These are phyloP conservation scores for Eremobia ochroleuca DNA, from an alignment of 2,888 invertebrate genomes.

Conservation along the genomic window DNA sequence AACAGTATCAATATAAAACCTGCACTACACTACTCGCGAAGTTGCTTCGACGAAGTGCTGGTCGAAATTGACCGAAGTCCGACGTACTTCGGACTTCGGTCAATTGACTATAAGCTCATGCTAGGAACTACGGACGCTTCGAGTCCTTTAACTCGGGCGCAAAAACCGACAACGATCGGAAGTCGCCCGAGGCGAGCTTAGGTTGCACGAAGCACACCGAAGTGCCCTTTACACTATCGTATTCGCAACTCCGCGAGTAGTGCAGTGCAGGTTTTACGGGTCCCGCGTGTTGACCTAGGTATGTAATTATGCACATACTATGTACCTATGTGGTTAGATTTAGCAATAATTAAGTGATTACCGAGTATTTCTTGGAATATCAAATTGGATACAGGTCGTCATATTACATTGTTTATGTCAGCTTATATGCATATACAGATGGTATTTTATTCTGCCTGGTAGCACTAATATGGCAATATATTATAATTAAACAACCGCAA, in stretches of 20 bases:
- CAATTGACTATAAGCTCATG: no score
- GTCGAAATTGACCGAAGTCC: not conserved
- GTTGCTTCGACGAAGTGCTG: not conserved
- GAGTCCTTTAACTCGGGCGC: not conserved
- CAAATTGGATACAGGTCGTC: conserved; percentile 9
- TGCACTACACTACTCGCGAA: not conserved
- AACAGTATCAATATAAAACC: not conserved
- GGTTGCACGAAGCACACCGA: not conserved
- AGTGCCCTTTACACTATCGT: no score
- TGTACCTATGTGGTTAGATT: not conserved
- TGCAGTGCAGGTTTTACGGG: not conserved
- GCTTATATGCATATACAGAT: conserved; percentile 28
- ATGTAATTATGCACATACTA: not conserved
- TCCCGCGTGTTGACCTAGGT: not conserved
- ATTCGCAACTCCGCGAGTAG: not conserved
- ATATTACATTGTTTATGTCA: conserved; percentile 10
- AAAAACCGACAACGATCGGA: not conserved
- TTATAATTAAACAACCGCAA: no score
- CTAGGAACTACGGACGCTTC: not conserved
- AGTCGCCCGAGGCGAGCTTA: not conserved
- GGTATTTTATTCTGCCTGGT: not conserved
- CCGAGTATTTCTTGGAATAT: conserved; percentile 33
- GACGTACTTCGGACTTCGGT: no score
- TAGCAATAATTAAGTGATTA: conserved; percentile 1
- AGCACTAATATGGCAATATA: not conserved